Conservation (phyloP, 2,888 invertebrate species). For the Patella depressa region DNA sequence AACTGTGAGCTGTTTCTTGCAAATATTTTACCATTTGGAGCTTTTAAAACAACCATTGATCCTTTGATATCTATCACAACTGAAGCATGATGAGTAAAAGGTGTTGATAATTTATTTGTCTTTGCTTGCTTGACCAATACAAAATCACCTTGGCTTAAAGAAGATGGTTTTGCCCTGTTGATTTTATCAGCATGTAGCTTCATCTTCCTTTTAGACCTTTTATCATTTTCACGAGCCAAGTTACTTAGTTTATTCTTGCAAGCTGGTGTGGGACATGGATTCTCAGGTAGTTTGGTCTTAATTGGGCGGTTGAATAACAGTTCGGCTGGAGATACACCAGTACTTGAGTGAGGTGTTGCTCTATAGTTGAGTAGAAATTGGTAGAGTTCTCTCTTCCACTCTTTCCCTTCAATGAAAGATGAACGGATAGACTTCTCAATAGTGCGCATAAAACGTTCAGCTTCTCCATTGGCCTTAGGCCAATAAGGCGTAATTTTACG, state of each 20-base stretch:
- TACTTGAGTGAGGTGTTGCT: background rate
- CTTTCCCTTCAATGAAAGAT: background rate
- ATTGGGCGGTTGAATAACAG: background rate
- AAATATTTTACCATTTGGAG: background rate
- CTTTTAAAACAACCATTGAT: background rate
- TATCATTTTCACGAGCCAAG: background rate
- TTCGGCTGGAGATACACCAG: background rate
- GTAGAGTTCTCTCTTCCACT: conserved; percentile 9
- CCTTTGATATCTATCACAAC: background rate
- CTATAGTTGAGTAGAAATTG: too few relatives aligned
- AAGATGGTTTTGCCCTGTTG: background rate
- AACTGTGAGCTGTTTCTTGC: background rate
- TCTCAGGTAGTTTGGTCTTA: background rate
- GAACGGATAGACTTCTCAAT: background rate
- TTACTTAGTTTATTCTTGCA: background rate
- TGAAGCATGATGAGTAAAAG: background rate
- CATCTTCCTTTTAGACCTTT: background rate
- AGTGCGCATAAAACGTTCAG: background rate
- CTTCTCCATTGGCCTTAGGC: background rate
- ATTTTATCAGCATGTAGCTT: background rate
- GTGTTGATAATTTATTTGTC: background rate
- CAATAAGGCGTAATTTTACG: background rate
- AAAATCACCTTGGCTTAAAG: background rate
- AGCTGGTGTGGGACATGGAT: background rate
- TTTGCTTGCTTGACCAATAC: conserved; percentile 4